phyloP scores from a whole-genome alignment of 2,888 invertebrate genomes.

The Euplexia lucipara region DNA sequence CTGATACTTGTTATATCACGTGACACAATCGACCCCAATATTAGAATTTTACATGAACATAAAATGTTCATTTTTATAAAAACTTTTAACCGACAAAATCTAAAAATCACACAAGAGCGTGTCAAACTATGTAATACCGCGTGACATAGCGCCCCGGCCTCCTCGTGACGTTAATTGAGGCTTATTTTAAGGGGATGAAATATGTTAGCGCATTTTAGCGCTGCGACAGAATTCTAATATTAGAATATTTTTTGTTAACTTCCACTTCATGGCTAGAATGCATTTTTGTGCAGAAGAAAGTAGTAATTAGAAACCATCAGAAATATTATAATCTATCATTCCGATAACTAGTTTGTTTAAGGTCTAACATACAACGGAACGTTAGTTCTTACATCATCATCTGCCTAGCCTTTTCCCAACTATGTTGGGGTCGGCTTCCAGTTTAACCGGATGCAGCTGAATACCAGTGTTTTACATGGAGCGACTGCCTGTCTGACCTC shows the following conservation, averaged over 20 bases:
- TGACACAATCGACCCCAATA: not conserved
- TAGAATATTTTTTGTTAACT: not conserved
- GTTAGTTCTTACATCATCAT: too few relatives aligned
- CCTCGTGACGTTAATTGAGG: slow-evolving; percentile 49
- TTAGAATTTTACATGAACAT: not conserved
- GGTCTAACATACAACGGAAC: too few relatives aligned
- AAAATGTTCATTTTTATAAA: not conserved
- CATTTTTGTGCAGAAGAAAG: not conserved
- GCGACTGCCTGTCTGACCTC: too few relatives aligned
- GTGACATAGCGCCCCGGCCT: slow-evolving; percentile 42
- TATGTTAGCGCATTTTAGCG: slow-evolving; percentile 46
- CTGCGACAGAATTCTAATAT: slow-evolving; percentile 50
- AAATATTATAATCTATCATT: too few relatives aligned
- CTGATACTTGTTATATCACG: too few relatives aligned
- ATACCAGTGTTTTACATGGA: too few relatives aligned
- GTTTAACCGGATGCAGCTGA: too few relatives aligned
- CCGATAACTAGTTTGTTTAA: too few relatives aligned
- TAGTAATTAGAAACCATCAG: not conserved
- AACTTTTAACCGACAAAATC: slow-evolving; percentile 1
- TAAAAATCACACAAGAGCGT: slow-evolving; percentile 25
- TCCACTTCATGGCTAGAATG: not conserved
- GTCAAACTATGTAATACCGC: slow-evolving; percentile 25
- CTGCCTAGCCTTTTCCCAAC: too few relatives aligned
- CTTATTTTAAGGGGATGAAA: slow-evolving; percentile 51
- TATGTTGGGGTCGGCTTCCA: too few relatives aligned